A percentile compares a stretch with the other conserved stretches of the same genome.
Conservation (phyloP, 2,888 invertebrate species). For the Phortica magna region DNA sequence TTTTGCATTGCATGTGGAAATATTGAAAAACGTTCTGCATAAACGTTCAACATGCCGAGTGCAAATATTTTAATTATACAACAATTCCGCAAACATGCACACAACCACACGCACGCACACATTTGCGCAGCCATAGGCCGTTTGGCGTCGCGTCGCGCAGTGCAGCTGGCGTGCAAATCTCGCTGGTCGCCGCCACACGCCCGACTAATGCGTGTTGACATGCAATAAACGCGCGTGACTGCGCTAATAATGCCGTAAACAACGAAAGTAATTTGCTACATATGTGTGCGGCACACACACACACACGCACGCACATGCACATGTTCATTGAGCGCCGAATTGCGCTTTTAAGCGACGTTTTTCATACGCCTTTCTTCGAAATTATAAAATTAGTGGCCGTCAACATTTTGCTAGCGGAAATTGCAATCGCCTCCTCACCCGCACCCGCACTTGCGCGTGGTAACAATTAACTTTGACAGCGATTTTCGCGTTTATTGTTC, state of each 20-base stretch:
- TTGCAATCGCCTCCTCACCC: neutral
- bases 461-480: constrained; percentile 61
- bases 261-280: neutral
- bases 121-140: neutral
- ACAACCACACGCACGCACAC: neutral
- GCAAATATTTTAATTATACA: constrained; percentile 12
- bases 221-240: constrained; percentile 14
- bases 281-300: neutral
- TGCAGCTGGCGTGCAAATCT: neutral
- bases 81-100: neutral
- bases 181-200: neutral
- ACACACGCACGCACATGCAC: neutral
- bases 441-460: neutral
- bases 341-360: too few relatives aligned
- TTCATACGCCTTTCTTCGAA: constrained; percentile 50
- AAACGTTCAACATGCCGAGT: neutral
- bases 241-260: constrained; percentile 12
- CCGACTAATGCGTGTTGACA: constrained; percentile 7
- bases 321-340: neutral
- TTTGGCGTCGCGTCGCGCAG: neutral
- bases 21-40: neutral
- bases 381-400: constrained; percentile 62
- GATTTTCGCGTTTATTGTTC: constrained; percentile 36
- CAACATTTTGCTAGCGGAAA: constrained; percentile 63
- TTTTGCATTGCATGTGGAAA: neutral